Conservation (phyloP, 1,140 invertebrate genomes). For the Chrysoperla carnea region DNA sequence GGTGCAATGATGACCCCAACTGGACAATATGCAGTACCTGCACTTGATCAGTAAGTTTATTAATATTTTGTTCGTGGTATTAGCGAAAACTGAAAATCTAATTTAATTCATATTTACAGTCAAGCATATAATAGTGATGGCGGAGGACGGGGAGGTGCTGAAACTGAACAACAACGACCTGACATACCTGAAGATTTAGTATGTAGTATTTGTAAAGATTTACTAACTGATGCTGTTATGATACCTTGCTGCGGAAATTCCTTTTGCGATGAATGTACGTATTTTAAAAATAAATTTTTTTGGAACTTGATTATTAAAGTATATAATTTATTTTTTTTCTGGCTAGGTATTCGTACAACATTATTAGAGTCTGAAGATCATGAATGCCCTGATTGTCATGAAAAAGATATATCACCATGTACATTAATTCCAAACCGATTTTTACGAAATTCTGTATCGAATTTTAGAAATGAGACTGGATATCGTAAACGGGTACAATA, state of each 20-base stretch:
- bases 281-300: no score
- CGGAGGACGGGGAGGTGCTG: constrained; percentile 35
- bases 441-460: constrained; percentile 68
- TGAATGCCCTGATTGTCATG: constrained; percentile 84
- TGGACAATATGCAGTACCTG: constrained; percentile 80
- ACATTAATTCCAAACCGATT: constrained; percentile 86
- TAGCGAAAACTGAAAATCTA: background rate
- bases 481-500: constrained; percentile 35
- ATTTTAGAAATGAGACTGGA: constrained; percentile 80
- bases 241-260: constrained; percentile 95
- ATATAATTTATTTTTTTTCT: constrained; percentile 10
- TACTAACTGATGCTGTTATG: constrained; percentile 90
- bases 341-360: constrained; percentile 63
- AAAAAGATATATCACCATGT: constrained; percentile 81
- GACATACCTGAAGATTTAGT: constrained; percentile 80
- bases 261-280: constrained; percentile 95
- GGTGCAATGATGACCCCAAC: constrained; percentile 88
- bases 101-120: constrained; percentile 26
- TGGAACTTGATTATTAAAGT: no score
- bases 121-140: constrained; percentile 62
- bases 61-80: constrained; percentile 1
- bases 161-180: constrained; percentile 42
- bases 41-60: constrained; percentile 69
- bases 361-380: constrained; percentile 86
- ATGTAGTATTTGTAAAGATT: constrained; percentile 81